phyloP scores from a whole-genome alignment of 2,113 vertebrate species.

The Odontophorus gujanensis region DNA sequence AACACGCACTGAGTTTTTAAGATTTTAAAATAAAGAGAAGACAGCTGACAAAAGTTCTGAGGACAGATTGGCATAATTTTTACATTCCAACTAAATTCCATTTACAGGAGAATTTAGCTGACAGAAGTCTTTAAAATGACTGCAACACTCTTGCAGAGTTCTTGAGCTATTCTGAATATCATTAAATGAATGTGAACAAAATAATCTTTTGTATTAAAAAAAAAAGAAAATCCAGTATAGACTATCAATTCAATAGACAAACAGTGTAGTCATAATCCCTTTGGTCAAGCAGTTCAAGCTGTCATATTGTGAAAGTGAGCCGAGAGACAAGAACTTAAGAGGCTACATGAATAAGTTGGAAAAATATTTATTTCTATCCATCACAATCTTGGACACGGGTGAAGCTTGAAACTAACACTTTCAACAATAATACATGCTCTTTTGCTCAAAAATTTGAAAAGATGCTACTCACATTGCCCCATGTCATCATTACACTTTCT shows the following conservation, averaged over 20 bases:
- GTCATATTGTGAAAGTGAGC: background rate
- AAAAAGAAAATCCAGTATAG: background rate
- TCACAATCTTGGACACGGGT: background rate
- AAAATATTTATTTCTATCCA: background rate
- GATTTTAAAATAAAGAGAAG: background rate
- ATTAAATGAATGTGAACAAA: background rate
- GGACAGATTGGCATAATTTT: background rate
- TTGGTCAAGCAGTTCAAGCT: background rate
- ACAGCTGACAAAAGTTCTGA: background rate
- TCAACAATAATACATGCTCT: background rate
- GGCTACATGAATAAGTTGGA: fast-evolving
- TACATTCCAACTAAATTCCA: background rate
- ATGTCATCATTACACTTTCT: background rate
- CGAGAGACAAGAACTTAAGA: background rate
- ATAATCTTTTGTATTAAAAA: background rate
- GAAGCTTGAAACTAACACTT: background rate
- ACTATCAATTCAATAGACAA: background rate
- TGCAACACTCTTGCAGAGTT: background rate
- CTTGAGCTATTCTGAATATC: background rate
- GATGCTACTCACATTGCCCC: background rate
- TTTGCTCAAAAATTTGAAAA: background rate
- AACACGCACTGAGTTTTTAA: background rate
- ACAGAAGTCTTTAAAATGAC: background rate
- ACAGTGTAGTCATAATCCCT: background rate
- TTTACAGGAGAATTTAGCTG: background rate